Evolutionary conservation across 1,140 invertebrate species (phyloP), one percentile per base, ranked within the genome.

Genomic region (Orius insidiosus): DNA sequence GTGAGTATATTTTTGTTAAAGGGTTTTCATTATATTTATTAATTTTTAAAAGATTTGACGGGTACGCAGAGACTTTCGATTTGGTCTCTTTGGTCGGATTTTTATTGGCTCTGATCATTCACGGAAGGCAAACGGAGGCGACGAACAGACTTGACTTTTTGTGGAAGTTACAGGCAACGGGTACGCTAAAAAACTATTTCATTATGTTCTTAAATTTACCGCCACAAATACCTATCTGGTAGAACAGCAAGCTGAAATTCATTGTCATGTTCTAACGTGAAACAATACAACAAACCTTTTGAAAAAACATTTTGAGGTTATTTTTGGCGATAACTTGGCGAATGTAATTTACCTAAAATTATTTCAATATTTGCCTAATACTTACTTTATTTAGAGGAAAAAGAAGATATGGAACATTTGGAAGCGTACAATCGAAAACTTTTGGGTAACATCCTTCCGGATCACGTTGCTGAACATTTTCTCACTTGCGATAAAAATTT

Each of bases 391-490:
- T 33, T 33, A n/a, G 83, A 90, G 60, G 88, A 93, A 64, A 90
- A 92, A 57, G 84, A 89, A 59, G 88, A 93, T 54, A 92, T 90
- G 78, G 86, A 94, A 59, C 83, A 90, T 60, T 65, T 93, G 48
- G 85, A 93, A 63, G 87, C 87, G 14, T 90, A 92, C 65, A 92
- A 93, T 60, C 72, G 84, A 51, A 88, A 90, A 63, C 71, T 96
- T 15, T 70, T 96, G 24, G 85, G 86, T 45, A 96, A 97, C 64
- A 96, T 97, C 59, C 68, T 97, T 45, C 92, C 92, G 0, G 78
- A 82, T 46, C 88, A 93, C 62, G 92, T 97, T 4, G 89, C 89
- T 0, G 82, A 87, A 50, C 89, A 95, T 65, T 96, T 96, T 63
- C 68, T 96, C 31, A 75, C 75, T 54, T 77, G 76, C 48, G 80